Conservation (phyloP, 1,140 invertebrate genomes). For the Monochamus saltuarius region DNA sequence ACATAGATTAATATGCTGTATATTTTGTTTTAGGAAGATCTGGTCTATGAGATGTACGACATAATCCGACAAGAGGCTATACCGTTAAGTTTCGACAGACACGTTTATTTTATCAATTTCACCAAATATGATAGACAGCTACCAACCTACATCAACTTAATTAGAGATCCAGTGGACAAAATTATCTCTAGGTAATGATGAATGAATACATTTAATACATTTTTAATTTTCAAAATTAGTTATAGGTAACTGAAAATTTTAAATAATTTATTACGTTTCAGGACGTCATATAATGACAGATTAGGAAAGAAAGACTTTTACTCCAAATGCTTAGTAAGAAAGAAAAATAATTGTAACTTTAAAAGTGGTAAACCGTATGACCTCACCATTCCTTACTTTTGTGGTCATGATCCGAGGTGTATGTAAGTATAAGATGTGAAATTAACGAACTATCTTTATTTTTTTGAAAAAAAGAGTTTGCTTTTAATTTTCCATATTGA, state of each 20-base stretch:
- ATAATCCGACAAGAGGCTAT: conserved; percentile 58
- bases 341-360: conserved; percentile 51
- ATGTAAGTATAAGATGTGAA: conserved; percentile 53
- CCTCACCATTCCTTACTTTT: conserved; percentile 64
- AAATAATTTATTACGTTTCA: conserved; percentile 1
- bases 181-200: conserved; percentile 44
- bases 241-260: not conserved
- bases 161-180: conserved; percentile 63
- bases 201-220: no score
- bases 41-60: conserved; percentile 58
- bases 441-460: no score
- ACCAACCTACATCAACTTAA: conserved; percentile 66
- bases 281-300: conserved; percentile 1
- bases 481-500: not conserved
- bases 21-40: conserved; percentile 53
- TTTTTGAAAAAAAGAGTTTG: no score
- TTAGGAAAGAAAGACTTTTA: conserved; percentile 5
- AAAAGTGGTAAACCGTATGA: conserved; percentile 51
- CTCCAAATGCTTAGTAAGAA: conserved; percentile 50
- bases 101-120: conserved; percentile 68
- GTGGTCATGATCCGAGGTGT: conserved; percentile 64
- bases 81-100: conserved; percentile 64
- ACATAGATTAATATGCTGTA: not conserved
- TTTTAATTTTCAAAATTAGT: no score
- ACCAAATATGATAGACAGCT: conserved; percentile 58